These are phyloP conservation scores for Alfaro cultratus DNA, from an alignment of 2,797 vertebrate genomes.

Conservation along the genomic window DNA sequence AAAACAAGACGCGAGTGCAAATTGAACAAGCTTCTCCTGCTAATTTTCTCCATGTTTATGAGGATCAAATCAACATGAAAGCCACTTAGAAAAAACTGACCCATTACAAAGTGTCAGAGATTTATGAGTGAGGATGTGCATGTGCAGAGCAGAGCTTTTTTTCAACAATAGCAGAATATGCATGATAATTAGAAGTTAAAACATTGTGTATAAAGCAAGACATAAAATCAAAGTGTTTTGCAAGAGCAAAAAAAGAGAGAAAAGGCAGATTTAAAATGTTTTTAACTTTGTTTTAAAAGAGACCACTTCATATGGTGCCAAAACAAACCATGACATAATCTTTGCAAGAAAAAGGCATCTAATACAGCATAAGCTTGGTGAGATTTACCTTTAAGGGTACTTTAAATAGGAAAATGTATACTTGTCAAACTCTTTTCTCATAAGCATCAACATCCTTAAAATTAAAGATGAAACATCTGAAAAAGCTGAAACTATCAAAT, in stretches of 20 bases:
- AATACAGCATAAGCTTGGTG: not conserved
- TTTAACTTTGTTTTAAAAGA: too few species aligned
- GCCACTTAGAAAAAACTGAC: not conserved
- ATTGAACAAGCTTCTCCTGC: not conserved
- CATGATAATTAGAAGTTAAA: too few species aligned
- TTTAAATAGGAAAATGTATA: not conserved
- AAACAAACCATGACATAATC: not conserved
- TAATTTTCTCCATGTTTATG: not conserved
- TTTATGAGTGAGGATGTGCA: not conserved
- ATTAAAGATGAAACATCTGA: not conserved
- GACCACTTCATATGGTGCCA: not conserved
- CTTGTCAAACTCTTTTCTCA: not conserved
- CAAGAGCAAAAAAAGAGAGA: too few species aligned
- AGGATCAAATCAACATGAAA: constrained; percentile 6
- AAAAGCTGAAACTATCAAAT: not conserved
- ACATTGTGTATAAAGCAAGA: too few species aligned
- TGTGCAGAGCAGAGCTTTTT: not conserved
- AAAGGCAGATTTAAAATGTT: too few species aligned
- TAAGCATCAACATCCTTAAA: not conserved
- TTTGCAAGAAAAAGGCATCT: not conserved
- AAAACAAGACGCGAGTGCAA: not conserved
- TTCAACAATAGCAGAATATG: too few species aligned
- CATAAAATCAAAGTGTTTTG: too few species aligned
- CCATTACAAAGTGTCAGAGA: not conserved
- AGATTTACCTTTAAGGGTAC: not conserved